Base-by-base conservation (phyloP, 1,140 invertebrate species). In the Chymomyza costata region DNA sequence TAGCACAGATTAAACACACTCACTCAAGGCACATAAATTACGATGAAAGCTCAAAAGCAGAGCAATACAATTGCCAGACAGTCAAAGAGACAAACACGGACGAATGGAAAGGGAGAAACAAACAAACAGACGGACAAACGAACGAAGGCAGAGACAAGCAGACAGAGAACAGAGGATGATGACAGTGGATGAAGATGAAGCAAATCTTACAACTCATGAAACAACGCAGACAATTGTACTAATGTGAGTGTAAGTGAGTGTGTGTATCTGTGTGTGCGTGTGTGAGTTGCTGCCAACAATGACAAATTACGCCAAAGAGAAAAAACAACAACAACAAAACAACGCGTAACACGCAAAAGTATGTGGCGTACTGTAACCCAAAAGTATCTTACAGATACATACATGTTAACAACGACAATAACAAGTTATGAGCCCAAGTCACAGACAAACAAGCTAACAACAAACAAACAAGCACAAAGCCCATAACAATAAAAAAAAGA, bases 401-500 rank as follows among this genome's bases (percentile, higher is more conserved):
- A 49, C 50, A 73, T 80, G 73, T 80, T 78, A 78, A 78, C 73
- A 78, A 68, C 40, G 66, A 78, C 71, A 78, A 76, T 66, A 76
- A 76, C 73, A 76, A 78, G 66, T 71, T 80, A 80, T 73, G 67
- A 56, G 62, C 35, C 53, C 10, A 28, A 56, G 37, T 38, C 19
- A 15, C 57, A 32, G 11, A 34, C 6, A 8, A 34, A 3, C 3
- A 6, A 34, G 11, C 8, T 5, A 34, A 34, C 21, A 25, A 25
- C 21, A 5, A 25, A 25, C 21, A 25, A 5, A 25, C 21, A 25
- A 39, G 19, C 46, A 57, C 21, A 48, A 32, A 38, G 55, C 51
- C 53, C 58, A 74, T 74, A 64, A 78, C 71, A 78, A 78, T 78
- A 78, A 78, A 66, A 66, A 58, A 60, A 59, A 63, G n/a, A 66